phyloP scores from a whole-genome alignment of 2,797 vertebrate species.

The Sorex maritimensis region DNA sequence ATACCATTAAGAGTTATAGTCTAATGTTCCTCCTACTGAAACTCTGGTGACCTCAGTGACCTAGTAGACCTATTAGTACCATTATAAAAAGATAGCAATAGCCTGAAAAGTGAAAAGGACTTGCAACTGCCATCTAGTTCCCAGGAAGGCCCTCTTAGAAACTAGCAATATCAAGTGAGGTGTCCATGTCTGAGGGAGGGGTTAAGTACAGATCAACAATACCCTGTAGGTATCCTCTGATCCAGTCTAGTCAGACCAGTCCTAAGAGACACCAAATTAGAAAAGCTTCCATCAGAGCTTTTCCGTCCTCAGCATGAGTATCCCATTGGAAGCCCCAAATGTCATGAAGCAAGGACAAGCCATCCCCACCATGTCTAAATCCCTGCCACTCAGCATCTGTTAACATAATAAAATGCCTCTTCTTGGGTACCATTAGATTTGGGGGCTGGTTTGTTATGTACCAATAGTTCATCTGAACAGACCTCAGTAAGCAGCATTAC shows the following conservation, averaged over 20 bases:
- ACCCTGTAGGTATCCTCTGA: too few species aligned
- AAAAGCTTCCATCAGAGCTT: neutral
- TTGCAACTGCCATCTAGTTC: neutral
- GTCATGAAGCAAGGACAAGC: neutral
- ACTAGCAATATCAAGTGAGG: too few species aligned
- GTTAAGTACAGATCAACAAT: too few species aligned
- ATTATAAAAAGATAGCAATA: neutral
- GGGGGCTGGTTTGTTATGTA: neutral
- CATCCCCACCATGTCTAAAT: neutral
- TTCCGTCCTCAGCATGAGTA: too few species aligned
- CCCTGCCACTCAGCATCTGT: neutral
- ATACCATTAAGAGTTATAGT: too few species aligned
- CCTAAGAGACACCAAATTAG: neutral
- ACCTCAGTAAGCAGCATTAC: neutral
- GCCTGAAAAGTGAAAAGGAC: too few species aligned
- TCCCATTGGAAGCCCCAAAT: neutral
- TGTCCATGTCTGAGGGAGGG: neutral
- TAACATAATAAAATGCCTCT: neutral
- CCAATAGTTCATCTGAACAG: neutral
- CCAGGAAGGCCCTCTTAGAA: neutral
- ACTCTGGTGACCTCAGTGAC: too few species aligned
- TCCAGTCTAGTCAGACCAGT: too few species aligned
- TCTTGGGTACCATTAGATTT: neutral
- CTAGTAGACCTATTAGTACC: too few species aligned
- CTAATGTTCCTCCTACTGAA: too few species aligned